Conservation (phyloP, 2,797 vertebrate species). For the Potorous gilbertii region DNA sequence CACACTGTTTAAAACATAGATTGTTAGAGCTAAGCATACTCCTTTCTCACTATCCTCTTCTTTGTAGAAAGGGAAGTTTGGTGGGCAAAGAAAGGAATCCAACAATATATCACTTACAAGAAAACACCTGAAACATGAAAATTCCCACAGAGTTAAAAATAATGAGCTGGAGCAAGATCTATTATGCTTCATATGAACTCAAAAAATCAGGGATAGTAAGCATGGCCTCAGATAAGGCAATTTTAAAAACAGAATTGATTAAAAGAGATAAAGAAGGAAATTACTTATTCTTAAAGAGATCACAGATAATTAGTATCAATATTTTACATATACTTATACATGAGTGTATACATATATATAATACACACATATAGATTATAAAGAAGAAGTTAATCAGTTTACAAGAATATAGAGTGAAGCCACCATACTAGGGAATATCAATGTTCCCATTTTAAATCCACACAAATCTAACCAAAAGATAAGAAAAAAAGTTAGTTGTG, state of each 20-base stretch:
- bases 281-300: neutral
- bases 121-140: neutral
- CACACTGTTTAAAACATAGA: neutral
- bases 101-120: neutral
- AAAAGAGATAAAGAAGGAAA: neutral
- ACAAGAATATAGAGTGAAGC: too few relatives aligned
- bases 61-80: neutral
- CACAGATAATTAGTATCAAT: neutral
- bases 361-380: neutral
- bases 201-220: neutral
- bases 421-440: too few relatives aligned
- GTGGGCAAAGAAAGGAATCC: neutral
- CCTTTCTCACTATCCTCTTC: neutral
- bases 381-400: neutral
- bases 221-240: neutral
- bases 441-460: too few relatives aligned
- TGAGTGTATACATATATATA: neutral
- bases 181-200: neutral
- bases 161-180: neutral
- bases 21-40: neutral
- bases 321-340: neutral
- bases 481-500: neutral
- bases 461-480: too few relatives aligned
- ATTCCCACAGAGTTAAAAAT: neutral
- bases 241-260: neutral